phyloP scores from a whole-genome alignment of 2,888 invertebrate species.

The Lordiphosa andalusiaca region DNA sequence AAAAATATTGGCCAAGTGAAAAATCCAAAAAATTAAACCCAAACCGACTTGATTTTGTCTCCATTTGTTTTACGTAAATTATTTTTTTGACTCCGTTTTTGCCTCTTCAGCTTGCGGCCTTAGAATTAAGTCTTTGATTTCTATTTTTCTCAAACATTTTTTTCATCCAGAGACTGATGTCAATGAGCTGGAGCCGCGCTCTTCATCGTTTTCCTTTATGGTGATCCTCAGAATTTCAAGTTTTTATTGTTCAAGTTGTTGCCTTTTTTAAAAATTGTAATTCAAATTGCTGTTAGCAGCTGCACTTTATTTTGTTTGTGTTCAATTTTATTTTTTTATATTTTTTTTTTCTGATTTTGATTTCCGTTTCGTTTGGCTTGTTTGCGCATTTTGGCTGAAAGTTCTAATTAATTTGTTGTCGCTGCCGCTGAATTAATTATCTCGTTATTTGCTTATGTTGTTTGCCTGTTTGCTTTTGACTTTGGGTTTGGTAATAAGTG shows the following conservation, averaged over 20 bases:
- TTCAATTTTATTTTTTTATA: no score
- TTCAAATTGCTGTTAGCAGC: constrained; percentile 13
- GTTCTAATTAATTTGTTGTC: constrained; percentile 29
- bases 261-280: constrained; percentile 1
- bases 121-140: background rate
- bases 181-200: constrained; percentile 75
- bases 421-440: constrained; percentile 30
- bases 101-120: background rate
- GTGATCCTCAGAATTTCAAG: constrained; percentile 63
- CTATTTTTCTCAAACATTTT: constrained; percentile 6
- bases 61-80: no score
- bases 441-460: constrained; percentile 32
- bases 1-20: no score
- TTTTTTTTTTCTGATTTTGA: constrained; percentile 11
- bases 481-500: no score
- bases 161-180: constrained; percentile 42
- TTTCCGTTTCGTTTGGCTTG: constrained; percentile 29
- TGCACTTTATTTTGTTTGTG: constrained; percentile 4
- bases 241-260: constrained; percentile 3
- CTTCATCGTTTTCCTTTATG: constrained; percentile 78
- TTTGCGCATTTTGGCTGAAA: constrained; percentile 19
- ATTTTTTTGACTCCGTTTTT: background rate
- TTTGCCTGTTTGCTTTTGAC: constrained; percentile 18
- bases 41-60: no score
- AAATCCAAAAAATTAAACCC: no score